A percentile compares a stretch with the other conserved stretches of the same genome.
Conservation (phyloP, 2,113 vertebrate genomes). For the Australoheros scitulus region DNA sequence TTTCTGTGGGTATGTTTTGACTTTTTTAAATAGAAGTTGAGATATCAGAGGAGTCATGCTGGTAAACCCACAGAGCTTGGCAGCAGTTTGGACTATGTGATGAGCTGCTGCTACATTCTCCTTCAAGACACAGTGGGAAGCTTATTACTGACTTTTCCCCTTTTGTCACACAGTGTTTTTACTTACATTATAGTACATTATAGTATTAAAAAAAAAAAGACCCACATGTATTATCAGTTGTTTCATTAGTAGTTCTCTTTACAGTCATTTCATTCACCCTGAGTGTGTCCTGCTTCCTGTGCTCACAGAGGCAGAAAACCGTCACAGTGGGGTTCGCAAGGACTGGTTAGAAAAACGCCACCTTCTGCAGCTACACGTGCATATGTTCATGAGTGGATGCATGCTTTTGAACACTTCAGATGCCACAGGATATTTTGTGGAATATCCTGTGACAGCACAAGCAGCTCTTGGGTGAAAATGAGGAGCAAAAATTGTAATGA, state of each 20-base stretch:
- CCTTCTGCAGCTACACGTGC: constrained; percentile 12
- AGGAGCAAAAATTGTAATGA: constrained; percentile 25
- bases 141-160: constrained; percentile 20
- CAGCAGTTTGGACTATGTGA: constrained; percentile 4
- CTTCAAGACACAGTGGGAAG: constrained; percentile 19
- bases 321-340: constrained; percentile 6
- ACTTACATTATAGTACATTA: constrained; percentile 1
- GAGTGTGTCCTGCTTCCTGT: constrained; percentile 2
- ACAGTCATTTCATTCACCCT: constrained; percentile 3
- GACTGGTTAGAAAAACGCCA: constrained; percentile 30
- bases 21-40: constrained; percentile 10
- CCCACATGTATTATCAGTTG: background rate
- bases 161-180: background rate
- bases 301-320: constrained; percentile 23
- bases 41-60: constrained; percentile 7
- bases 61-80: constrained; percentile 13
- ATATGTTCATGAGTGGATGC: constrained; percentile 11
- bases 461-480: constrained; percentile 5
- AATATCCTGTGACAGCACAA: constrained; percentile 26
- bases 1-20: background rate
- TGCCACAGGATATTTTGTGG: constrained; percentile 18
- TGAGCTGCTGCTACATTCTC: background rate
- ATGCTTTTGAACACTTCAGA: background rate
- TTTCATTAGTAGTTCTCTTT: constrained; percentile 3
- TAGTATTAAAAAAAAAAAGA: background rate